These are phyloP conservation scores for Ictidomys tridecemlineatus DNA, from an alignment of 2,113 vertebrate genomes.

Conservation along the genomic window DNA sequence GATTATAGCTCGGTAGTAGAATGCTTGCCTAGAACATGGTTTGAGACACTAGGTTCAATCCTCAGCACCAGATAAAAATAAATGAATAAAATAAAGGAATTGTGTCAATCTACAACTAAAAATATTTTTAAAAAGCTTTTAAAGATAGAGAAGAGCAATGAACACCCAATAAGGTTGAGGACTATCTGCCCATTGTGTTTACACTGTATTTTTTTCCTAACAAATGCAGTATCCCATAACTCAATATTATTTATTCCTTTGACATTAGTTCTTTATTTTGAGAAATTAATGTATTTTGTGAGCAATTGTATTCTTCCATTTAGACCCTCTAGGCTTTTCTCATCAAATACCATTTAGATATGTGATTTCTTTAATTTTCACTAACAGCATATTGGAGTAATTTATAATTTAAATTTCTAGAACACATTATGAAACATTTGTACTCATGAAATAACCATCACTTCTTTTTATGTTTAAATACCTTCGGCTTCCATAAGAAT, in stretches of 20 bases:
- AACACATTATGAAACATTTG: background rate
- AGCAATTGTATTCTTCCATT: background rate
- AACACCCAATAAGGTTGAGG: too few relatives aligned
- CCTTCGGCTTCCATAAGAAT: background rate
- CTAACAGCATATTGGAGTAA: background rate
- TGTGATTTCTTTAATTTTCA: constrained; percentile 2
- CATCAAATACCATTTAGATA: background rate
- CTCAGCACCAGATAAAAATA: too few relatives aligned
- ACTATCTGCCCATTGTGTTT: background rate
- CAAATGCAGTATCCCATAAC: background rate
- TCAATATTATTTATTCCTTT: background rate
- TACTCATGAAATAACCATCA: background rate
- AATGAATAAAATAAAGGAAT: too few relatives aligned
- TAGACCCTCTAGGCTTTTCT: background rate
- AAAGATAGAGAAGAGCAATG: background rate
- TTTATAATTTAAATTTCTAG: background rate
- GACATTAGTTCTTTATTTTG: background rate
- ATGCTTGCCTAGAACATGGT: too few relatives aligned
- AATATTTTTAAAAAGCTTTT: background rate
- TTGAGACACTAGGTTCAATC: too few relatives aligned
- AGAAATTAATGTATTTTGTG: background rate
- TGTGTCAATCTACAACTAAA: too few relatives aligned
- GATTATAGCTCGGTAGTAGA: too few relatives aligned
- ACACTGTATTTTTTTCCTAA: background rate
- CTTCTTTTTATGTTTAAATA: background rate